phyloP scores from a whole-genome alignment of 2,113 vertebrate genomes.

The Erythrocercus mccallii region DNA sequence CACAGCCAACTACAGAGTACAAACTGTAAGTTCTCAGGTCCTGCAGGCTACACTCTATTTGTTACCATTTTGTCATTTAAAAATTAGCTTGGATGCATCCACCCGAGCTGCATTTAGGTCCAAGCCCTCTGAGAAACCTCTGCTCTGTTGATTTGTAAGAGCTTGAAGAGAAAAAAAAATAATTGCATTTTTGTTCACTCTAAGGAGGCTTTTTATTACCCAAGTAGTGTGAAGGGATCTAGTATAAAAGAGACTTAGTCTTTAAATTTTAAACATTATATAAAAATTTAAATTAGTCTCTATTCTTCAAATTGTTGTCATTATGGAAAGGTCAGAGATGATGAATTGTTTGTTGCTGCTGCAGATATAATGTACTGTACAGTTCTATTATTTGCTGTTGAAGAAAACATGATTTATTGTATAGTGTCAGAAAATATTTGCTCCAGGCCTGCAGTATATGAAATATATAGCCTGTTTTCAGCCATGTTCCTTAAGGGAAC shows the following conservation, averaged over 20 bases:
- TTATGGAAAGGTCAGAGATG: constrained; percentile 66
- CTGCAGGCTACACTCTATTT: not conserved
- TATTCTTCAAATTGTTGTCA: constrained; percentile 61
- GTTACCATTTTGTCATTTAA: not conserved
- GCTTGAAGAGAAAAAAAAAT: not conserved
- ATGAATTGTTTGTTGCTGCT: constrained; percentile 65
- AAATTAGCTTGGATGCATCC: not conserved
- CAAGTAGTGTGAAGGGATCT: not conserved
- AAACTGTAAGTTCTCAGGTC: not conserved
- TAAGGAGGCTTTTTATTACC: not conserved
- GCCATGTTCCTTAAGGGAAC: not conserved
- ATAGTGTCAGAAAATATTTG: constrained; percentile 62
- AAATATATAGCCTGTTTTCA: constrained; percentile 60
- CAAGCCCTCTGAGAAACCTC: not conserved
- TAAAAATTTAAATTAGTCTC: constrained; percentile 62
- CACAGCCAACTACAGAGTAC: not conserved
- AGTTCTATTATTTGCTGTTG: constrained; percentile 64
- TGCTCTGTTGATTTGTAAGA: not conserved
- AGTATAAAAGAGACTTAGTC: constrained; percentile 28
- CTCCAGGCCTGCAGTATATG: constrained; percentile 40
- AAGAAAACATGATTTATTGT: constrained; percentile 68
- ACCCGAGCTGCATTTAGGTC: not conserved
- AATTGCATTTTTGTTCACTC: not conserved
- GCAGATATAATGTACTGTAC: constrained; percentile 60
- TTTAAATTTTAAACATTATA: constrained; percentile 62